Evolutionary conservation across 2,797 vertebrate genomes (phyloP).

Genomic region (Poecilia picta): DNA sequence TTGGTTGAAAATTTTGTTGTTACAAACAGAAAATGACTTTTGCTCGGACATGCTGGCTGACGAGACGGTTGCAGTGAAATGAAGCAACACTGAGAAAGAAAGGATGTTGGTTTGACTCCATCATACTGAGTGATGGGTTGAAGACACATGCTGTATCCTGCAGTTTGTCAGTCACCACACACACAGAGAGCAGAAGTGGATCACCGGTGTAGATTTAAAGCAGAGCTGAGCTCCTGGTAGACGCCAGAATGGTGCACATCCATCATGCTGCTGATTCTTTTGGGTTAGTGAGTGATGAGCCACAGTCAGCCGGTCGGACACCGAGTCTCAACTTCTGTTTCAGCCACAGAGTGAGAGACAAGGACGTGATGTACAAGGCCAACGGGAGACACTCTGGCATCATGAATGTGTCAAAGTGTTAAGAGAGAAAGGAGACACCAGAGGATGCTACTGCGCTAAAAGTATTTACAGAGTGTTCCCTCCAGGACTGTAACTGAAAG

Average conservation of each 20-base stretch:
- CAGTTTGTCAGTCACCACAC: constrained; percentile 41
- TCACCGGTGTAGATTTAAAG: constrained; percentile 44
- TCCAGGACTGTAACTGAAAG: constrained; percentile 6
- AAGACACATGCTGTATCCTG: constrained; percentile 39
- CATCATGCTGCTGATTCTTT: constrained; percentile 65
- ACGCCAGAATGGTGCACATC: constrained; percentile 49
- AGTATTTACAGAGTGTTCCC: constrained; percentile 18
- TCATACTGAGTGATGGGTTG: constrained; percentile 45
- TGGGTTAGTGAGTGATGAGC: constrained; percentile 66
- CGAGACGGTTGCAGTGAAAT: constrained; percentile 18
- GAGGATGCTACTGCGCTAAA: neutral
- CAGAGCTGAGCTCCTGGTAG: constrained; percentile 57
- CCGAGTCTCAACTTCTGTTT: constrained; percentile 58
- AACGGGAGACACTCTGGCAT: constrained; percentile 38
- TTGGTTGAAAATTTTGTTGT: neutral
- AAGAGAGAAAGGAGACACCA: constrained; percentile 23
- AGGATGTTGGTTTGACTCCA: constrained; percentile 35
- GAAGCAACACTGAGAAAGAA: constrained; percentile 31
- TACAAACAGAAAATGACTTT: constrained; percentile 16
- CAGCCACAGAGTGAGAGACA: constrained; percentile 60
- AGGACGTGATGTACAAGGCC: constrained; percentile 54
- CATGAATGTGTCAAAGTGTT: constrained; percentile 56
- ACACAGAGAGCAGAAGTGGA: constrained; percentile 15
- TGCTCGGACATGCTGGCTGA: constrained; percentile 2
- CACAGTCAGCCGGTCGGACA: constrained; percentile 48